Base-by-base conservation (phyloP, 2,113 vertebrate species). In the Sebastes schlegelii region DNA sequence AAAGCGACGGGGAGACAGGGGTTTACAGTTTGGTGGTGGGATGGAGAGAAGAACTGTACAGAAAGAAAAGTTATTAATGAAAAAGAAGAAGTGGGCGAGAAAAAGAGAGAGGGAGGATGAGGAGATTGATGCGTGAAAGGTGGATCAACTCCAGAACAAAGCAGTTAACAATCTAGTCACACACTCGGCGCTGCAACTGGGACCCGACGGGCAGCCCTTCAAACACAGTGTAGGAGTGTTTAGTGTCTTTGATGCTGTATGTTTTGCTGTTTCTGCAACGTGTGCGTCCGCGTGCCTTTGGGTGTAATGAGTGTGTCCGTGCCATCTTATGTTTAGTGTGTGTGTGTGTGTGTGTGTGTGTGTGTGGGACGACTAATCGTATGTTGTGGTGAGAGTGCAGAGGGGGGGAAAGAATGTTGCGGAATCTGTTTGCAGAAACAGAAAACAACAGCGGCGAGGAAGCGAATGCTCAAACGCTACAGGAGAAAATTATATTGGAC, bases 111-210 rank as follows among this genome's bases (percentile, higher is more conserved):
- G 43, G 42, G 14, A 46, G 48, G 21, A 34, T 34, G 34, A n/a
- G 40, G 81, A 73, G 65, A 80, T 23, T 34, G 55, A 82, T 46
- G 52, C 83, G 74, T 26, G 21, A 77, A 67, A 67, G 9, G 65
- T 71, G 57, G 85, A 80, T 68, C 62, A 71, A 64, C 65, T 85
- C 82, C 89, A 88, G 67, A 49, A 78, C 46, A n/a, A 79, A 74
- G 34, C 74, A 43, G 77, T 93, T 91, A 83, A 85, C 76, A 92
- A 48, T 77, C 86, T 61, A 75, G 86, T 86, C 87, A 92, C 85
- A 90, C 80, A 68, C 84, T 58, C 21, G 0, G 46, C 42, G 5
- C 63, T 62, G 76, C 62, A 73, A 90, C 74, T 83, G 74, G 69
- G 77, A 79, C 57, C 65, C 54, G 83, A 23, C 61, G 81, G 80